phyloP scores from a whole-genome alignment of 1,140 invertebrate species.

The Bombus breviceps region DNA sequence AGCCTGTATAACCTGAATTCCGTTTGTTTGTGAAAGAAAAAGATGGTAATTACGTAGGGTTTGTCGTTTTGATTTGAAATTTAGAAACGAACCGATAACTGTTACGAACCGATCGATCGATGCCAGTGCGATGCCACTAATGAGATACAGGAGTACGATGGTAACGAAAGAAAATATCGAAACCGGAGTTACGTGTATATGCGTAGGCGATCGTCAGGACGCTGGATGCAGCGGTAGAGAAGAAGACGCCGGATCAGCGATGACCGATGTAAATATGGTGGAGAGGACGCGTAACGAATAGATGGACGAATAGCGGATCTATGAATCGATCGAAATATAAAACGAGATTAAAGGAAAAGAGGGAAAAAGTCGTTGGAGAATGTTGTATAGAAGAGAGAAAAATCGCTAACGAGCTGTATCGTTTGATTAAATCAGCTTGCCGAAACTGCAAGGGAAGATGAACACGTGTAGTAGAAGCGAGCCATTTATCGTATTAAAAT shows the following conservation, averaged over 20 bases:
- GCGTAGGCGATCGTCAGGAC: neutral
- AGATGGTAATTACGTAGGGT: neutral
- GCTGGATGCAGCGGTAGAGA: neutral
- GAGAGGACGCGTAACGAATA: neutral
- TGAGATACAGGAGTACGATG: neutral
- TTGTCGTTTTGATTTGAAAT: neutral
- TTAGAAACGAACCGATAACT: neutral
- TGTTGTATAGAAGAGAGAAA: neutral
- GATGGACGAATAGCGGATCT: neutral
- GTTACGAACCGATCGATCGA: neutral
- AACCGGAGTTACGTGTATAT: neutral
- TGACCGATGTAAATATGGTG: neutral
- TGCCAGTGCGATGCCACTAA: neutral
- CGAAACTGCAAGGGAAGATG: neutral
- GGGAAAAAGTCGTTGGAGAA: neutral
- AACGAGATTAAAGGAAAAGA: too few species aligned
- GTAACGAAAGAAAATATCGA: neutral
- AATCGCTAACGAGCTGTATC: neutral
- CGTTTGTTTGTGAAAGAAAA: neutral
- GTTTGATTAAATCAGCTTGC: neutral
- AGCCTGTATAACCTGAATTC: neutral
- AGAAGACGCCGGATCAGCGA: neutral
- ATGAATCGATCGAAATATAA: neutral
- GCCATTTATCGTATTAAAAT: slow-evolving; percentile 42
- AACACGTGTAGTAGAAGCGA: neutral